These are phyloP conservation scores for Dolichotis patagonum DNA, from an alignment of 2,113 vertebrate species.

Conservation along the genomic window DNA sequence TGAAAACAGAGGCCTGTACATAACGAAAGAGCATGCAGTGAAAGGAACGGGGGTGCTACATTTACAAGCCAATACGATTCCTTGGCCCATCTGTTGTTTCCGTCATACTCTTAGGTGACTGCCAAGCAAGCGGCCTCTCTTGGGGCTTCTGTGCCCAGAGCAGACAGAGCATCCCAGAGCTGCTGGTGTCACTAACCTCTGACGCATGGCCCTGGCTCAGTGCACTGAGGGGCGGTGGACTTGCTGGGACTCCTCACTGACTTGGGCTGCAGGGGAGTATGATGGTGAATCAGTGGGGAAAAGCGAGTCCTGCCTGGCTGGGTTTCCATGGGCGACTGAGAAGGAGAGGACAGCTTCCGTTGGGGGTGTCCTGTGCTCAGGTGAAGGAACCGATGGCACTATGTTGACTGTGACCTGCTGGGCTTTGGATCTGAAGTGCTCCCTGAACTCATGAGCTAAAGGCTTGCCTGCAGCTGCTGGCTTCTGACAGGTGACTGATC, in stretches of 20 bases:
- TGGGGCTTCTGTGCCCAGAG: neutral
- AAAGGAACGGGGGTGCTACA: neutral
- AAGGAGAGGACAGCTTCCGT: rapidly evolving
- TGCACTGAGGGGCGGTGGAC: rapidly evolving
- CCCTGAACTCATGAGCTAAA: neutral
- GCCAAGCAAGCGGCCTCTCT: neutral
- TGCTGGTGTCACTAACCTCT: neutral
- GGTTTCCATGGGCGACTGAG: rapidly evolving
- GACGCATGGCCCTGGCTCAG: rapidly evolving
- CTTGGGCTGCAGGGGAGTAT: too few relatives aligned
- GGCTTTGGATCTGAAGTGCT: neutral
- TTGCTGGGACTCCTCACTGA: rapidly evolving
- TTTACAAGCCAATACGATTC: neutral
- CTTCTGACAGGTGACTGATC: neutral
- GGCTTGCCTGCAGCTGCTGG: neutral
- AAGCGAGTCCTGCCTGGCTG: rapidly evolving
- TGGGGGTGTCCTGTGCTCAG: neutral
- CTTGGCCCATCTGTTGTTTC: too few relatives aligned
- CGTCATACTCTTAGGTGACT: neutral
- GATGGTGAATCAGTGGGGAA: neutral
- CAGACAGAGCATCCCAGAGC: neutral
- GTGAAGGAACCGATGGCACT: neutral
- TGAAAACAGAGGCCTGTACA: neutral
- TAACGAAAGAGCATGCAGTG: neutral
- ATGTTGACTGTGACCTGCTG: neutral